Conservation (phyloP, 1,140 invertebrate genomes). For the Drosophila bipectinata region DNA sequence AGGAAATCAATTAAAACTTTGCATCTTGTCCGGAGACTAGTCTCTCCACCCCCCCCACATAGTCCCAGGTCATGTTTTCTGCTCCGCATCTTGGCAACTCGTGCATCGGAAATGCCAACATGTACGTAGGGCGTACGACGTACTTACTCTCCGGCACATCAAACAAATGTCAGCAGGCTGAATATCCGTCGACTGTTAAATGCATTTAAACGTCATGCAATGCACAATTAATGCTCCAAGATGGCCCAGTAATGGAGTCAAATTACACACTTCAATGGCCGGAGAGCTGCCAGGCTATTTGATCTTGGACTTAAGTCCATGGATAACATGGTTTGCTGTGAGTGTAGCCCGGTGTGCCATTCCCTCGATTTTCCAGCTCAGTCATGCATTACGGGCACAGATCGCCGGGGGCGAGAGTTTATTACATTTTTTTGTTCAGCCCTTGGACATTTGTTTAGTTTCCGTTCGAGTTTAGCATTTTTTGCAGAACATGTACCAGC, state of each 20-base stretch:
- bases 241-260: slow-evolving; percentile 5
- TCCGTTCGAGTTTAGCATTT: slow-evolving; percentile 27
- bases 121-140: neutral
- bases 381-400: slow-evolving; percentile 28
- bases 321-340: neutral
- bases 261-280: slow-evolving; percentile 25
- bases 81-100: neutral
- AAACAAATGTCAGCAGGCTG: slow-evolving; percentile 47
- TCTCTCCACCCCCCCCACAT: neutral
- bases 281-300: neutral
- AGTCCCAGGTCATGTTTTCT: slow-evolving; percentile 2
- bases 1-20: slow-evolving; percentile 81
- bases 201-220: slow-evolving; percentile 70
- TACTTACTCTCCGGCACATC: slow-evolving; percentile 25
- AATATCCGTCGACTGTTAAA: slow-evolving; percentile 54
- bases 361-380: slow-evolving; percentile 14
- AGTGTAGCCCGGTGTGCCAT: neutral
- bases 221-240: slow-evolving; percentile 55
- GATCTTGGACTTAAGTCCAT: neutral
- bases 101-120: slow-evolving; percentile 19
- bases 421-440: slow-evolving; percentile 65
- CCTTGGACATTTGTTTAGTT: slow-evolving; percentile 66
- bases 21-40: slow-evolving; percentile 19
- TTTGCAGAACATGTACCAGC: slow-evolving; percentile 5
- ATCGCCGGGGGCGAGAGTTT: slow-evolving; percentile 56